Percentiles rank a stretch among this genome's conserved stretches.
These are phyloP conservation scores for Mycteria americana DNA, from an alignment of 2,797 vertebrate genomes.

Conservation along the genomic window DNA sequence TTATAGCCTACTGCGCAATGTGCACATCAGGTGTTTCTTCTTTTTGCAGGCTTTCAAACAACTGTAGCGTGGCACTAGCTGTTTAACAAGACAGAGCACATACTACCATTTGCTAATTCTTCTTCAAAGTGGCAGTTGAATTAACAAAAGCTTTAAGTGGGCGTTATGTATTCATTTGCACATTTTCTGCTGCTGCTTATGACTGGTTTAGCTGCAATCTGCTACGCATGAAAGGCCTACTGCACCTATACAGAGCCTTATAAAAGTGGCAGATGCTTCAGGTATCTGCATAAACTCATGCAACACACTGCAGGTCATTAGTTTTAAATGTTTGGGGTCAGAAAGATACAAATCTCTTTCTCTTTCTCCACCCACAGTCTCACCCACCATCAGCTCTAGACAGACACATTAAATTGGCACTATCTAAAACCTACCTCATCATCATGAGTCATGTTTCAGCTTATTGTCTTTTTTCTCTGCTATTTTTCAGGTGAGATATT, in stretches of 20 bases:
- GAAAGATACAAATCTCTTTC: not conserved
- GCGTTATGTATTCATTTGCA: constrained; percentile 29
- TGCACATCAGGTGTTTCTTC: not conserved
- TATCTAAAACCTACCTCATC: not conserved
- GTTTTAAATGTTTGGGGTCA: not conserved
- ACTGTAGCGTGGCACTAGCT: not conserved
- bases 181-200: constrained; percentile 28
- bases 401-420: not conserved
- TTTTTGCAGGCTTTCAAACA: not conserved
- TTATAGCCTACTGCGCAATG: not conserved
- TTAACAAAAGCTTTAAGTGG: constrained; percentile 19
- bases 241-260: not conserved
- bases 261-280: not conserved
- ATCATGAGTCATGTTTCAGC: not conserved
- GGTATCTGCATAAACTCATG: not conserved
- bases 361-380: not conserved
- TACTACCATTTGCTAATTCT: not conserved
- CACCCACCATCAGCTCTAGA: not conserved
- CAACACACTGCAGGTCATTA: not conserved
- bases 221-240: not conserved
- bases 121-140: not conserved
- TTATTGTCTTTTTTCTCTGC: not conserved
- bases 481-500: constrained; percentile 6
- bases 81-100: not conserved
- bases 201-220: constrained; percentile 16